These are phyloP conservation scores for Cecropterus lyciades DNA, from an alignment of 1,140 invertebrate genomes.

Conservation along the genomic window DNA sequence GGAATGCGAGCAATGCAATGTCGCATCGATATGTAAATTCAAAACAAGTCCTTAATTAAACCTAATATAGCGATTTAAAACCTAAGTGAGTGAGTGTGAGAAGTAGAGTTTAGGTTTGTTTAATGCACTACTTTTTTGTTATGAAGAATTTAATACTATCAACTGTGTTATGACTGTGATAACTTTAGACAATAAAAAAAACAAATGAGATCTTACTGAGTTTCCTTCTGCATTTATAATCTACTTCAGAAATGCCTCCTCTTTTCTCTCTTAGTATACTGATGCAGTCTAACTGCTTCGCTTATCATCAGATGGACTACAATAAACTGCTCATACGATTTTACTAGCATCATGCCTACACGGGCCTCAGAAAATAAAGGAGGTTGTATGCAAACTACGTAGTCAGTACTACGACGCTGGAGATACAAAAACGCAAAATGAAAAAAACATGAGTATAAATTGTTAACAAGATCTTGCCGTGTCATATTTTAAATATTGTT, in stretches of 20 bases:
- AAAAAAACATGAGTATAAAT: conserved; percentile 29
- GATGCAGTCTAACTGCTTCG: too few species aligned
- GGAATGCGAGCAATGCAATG: conserved; percentile 11
- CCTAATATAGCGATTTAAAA: conserved; percentile 39
- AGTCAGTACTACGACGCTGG: conserved; percentile 1
- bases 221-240: too few species aligned
- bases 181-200: too few species aligned
- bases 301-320: too few species aligned
- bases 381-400: conserved; percentile 23
- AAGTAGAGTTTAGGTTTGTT: background rate
- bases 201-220: too few species aligned
- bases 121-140: background rate
- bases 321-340: background rate
- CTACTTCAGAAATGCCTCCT: too few species aligned
- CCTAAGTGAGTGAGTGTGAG: conserved; percentile 20
- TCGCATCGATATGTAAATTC: conserved; percentile 30
- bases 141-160: too few species aligned
- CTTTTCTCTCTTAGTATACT: too few species aligned
- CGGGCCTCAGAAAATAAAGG: conserved; percentile 26
- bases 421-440: conserved; percentile 23
- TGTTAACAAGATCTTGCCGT: conserved; percentile 7
- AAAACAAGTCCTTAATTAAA: conserved; percentile 38
- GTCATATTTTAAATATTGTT: conserved; percentile 16
- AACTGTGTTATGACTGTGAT: too few species aligned
- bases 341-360: background rate